A percentile compares a stretch with the other conserved stretches of the same genome.
These are phyloP conservation scores for Drosophila guanche DNA, from an alignment of 1,140 invertebrate species.

Conservation along the genomic window DNA sequence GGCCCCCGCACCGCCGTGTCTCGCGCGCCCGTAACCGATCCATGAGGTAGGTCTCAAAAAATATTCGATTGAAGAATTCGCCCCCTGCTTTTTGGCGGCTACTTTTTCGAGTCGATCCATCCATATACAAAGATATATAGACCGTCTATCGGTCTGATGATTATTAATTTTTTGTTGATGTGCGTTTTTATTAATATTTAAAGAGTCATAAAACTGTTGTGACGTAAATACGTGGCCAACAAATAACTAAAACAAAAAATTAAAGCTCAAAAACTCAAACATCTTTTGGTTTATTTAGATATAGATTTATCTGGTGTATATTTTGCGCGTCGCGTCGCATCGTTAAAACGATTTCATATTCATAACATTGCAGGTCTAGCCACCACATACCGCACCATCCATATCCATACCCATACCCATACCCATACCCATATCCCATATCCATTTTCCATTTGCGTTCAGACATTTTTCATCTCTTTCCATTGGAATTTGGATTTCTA, in stretches of 20 bases:
- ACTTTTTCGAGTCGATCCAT: neutral
- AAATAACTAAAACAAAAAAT: neutral
- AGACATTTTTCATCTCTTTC: constrained; percentile 33
- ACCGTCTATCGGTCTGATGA: constrained; percentile 21
- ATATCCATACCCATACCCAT: too few species aligned
- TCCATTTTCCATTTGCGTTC: constrained; percentile 17
- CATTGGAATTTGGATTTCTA: neutral
- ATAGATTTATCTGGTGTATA: constrained; percentile 9
- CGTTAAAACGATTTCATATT: constrained; percentile 74
- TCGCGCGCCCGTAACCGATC: neutral
- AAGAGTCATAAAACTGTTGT: constrained; percentile 71
- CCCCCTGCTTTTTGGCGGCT: constrained; percentile 13
- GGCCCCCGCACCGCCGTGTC: too few species aligned
- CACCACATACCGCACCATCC: too few species aligned
- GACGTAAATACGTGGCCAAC: constrained; percentile 62
- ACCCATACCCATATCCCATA: constrained; percentile 23
- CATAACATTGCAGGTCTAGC: constrained; percentile 56
- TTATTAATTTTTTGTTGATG: constrained; percentile 29
- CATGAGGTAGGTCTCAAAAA: constrained; percentile 42
- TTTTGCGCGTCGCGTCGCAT: constrained; percentile 52
- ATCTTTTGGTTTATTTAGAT: neutral
- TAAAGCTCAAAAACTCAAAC: constrained; percentile 24
- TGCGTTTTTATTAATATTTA: constrained; percentile 69
- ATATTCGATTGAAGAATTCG: too few species aligned
- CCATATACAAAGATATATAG: neutral